Base-by-base conservation (phyloP, 2,797 vertebrate species). In the Onychomys torridus region DNA sequence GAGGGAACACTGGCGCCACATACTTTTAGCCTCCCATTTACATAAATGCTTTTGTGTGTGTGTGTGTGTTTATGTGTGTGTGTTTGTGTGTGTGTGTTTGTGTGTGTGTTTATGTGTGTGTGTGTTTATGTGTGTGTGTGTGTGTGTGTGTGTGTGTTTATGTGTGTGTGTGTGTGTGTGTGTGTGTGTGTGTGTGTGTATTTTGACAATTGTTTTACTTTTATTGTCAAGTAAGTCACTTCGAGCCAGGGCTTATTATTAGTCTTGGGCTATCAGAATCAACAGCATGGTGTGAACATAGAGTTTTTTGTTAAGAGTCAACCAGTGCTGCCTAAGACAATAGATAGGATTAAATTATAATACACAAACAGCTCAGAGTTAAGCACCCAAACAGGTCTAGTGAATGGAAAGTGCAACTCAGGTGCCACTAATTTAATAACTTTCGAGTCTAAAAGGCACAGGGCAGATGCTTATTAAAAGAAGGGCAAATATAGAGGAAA, bases 271-370 rank as follows among this genome's bases (percentile, higher is more conserved):
- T 96, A 76, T 81, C 96, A 93, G 91, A 37, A 87, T 97, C 97
- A 97, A 96, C 29, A 93, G 97, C 91, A 95, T 81, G 90, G 96
- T 76, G 12, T 81, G 94, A 97, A 97, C 27, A 90, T 94, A 94
- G 82, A 97, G 97, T 76, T 63, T 94, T 96, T 29, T 96, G 90
- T 96, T 96, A 91, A 96, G 98, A 98, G 93, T 81, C 98, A 98
- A 97, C 71, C 96, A 83, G 63, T 83, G 94, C 95, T 86, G 91
- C 97, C 97, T 75, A 92, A 96, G 95, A 95, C 95, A 81, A 96
- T 92, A 94, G 65, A 96, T 90, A 97, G 97, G 97, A 7, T 77
- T 89, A 97, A 98, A 86, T 65, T 96, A 97, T 97, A 97, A 96
- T 91, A 86, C 82, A 37, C 40, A 93, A 97, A 96, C 71, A 96